Base-by-base conservation (phyloP, 2,888 invertebrate genomes). In the Eremobia ochroleuca region DNA sequence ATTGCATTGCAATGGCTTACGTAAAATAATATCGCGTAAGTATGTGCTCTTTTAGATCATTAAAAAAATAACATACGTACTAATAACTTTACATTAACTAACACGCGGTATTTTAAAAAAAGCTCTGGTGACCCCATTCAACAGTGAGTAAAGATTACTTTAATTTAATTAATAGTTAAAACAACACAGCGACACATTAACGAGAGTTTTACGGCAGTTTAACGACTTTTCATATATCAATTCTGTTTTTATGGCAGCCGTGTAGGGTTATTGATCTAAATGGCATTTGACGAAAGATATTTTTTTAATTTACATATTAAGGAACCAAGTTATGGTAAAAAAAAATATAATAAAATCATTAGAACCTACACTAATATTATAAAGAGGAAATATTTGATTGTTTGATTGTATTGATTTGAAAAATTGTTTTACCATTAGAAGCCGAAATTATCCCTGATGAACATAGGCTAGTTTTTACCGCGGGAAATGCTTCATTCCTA, bases 81-180 rank as follows among this genome's bases (percentile, higher is more conserved):
- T 4, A 58, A 52, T 31, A 31, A 25, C 3, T 13, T 11, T 4
- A 64, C 11, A 34, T 40, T 15, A 66, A 37, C 15, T 2, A 37
- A 8, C n/a, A 61, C 34, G 18, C 73, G 73, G 75, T 15, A 31
- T 58, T 61, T 61, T 1, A 21, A 59, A 72, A 81, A 76, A 73
- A 34, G 69, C 52, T 18, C n/a, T n/a, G n/a, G n/a, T 46, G 58
- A 74, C 64, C 59, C 62, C 55, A 73, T 64, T 74, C 79, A 25
- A 37, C 65, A 69, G 21, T 62, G 37, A 40, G 59, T 76, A 74
- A 84, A 82, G 82, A 77, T 82, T 79, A 79, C 43, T 66, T 79
- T 81, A 69, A 84, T 80, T 85, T 85, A 87, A 87, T 87, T 77
- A 84, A 76, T 74, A 73, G 80, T 82, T 85, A 77, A 87, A 84